phyloP scores from a whole-genome alignment of 1,140 invertebrate species.

The Zaprionus davidi region DNA sequence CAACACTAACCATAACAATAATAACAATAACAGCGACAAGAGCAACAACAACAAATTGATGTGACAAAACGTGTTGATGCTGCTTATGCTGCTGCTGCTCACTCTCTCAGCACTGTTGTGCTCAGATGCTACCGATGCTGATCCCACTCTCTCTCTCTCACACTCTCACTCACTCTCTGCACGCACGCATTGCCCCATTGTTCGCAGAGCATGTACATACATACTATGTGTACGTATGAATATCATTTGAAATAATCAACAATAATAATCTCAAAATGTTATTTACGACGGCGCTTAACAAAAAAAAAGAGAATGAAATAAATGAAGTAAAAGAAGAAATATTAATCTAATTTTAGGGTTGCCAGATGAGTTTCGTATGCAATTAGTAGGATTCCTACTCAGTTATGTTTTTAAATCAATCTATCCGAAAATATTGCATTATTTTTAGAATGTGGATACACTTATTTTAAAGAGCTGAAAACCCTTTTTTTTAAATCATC shows the following conservation, averaged over 20 bases:
- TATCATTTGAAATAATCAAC: slow-evolving; percentile 30
- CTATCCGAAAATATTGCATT: too few species aligned
- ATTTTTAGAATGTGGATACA: too few species aligned
- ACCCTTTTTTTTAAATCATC: too few species aligned
- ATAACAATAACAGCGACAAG: slow-evolving; percentile 10
- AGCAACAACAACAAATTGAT: slow-evolving; percentile 26
- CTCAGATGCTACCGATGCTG: neutral
- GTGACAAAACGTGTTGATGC: slow-evolving; percentile 25
- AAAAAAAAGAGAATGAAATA: slow-evolving; percentile 3
- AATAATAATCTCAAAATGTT: slow-evolving; percentile 32
- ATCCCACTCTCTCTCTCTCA: slow-evolving; percentile 6
- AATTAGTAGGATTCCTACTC: too few species aligned
- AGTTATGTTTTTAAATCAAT: too few species aligned
- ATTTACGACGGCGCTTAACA: slow-evolving; percentile 23
- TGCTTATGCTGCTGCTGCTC: slow-evolving; percentile 4
- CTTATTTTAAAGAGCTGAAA: too few species aligned
- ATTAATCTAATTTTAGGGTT: neutral
- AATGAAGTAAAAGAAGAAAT: slow-evolving; percentile 5
- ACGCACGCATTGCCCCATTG: slow-evolving; percentile 4
- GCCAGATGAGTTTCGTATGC: too few species aligned
- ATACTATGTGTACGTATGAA: neutral
- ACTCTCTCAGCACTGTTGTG: slow-evolving; percentile 1
- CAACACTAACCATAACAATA: slow-evolving; percentile 19
- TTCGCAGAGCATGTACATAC: neutral
- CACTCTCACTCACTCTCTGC: neutral